phyloP scores from a whole-genome alignment of 2,113 vertebrate species.

The Psilopogon haemacephalus region DNA sequence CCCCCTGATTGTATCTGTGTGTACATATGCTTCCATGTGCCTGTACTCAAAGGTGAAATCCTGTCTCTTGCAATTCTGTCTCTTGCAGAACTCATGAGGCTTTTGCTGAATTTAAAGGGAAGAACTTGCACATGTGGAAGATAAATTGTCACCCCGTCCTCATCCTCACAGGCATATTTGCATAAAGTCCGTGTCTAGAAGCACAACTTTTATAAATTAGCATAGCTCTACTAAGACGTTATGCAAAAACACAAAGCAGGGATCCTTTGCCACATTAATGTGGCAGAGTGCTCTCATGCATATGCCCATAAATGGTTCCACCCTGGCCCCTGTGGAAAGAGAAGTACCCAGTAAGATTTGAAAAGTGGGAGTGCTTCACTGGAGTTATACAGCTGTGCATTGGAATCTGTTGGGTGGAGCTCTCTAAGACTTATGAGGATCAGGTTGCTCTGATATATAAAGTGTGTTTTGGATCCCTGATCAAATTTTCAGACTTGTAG shows the following conservation, averaged over 20 bases:
- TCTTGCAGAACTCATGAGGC: not conserved
- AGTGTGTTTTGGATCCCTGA: not conserved
- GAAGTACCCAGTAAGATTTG: not conserved
- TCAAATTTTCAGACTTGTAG: not conserved
- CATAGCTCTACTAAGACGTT: not conserved
- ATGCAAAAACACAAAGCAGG: not conserved
- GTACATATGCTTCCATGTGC: not conserved
- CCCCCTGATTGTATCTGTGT: not conserved
- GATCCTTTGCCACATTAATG: not conserved
- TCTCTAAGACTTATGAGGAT: not conserved
- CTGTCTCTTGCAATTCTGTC: not conserved
- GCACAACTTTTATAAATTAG: not conserved
- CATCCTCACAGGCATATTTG: accelerated
- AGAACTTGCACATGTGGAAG: accelerated
- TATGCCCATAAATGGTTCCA: not conserved
- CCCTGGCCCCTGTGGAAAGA: not conserved
- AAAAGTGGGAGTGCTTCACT: not conserved
- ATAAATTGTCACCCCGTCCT: not conserved
- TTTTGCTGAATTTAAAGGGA: not conserved
- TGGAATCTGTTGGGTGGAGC: not conserved
- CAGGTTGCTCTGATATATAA: not conserved
- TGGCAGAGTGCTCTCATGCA: not conserved
- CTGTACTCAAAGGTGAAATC: not conserved
- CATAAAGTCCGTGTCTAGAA: not conserved
- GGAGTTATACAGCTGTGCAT: not conserved